Evolutionary conservation across 1,140 invertebrate genomes (phyloP).

Genomic region (Marisa cornuarietis): DNA sequence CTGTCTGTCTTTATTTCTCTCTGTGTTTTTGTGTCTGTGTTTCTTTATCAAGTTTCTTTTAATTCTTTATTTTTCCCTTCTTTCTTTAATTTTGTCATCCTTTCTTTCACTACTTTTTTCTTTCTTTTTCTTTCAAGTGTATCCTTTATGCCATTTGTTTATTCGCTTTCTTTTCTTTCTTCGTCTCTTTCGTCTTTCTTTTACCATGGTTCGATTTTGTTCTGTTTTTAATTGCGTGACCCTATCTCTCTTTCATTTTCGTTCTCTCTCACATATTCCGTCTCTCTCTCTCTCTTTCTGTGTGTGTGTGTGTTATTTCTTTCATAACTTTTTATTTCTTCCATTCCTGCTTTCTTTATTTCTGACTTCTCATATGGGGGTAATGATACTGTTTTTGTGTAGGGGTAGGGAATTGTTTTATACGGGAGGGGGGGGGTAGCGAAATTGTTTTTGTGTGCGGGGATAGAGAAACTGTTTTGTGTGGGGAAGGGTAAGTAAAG

Average conservation of each 20-base stretch:
- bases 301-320: no score
- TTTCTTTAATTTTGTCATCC: conserved; percentile 12
- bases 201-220: not conserved
- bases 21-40: not conserved
- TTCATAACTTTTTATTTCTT: no score
- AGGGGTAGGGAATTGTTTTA: no score
- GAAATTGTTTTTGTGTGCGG: not conserved
- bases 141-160: conserved; percentile 20
- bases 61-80: conserved; percentile 7
- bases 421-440: not conserved
- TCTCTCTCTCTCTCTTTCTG: not conserved
- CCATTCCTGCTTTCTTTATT: not conserved
- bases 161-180: conserved; percentile 7
- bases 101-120: conserved; percentile 1
- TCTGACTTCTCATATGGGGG: no score
- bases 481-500: no score
- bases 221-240: not conserved
- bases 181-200: conserved; percentile 7
- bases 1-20: conserved; percentile 8
- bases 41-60: not conserved
- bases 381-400: no score
- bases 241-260: not conserved
- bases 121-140: not conserved
- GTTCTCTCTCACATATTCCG: conserved; percentile 2
- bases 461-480: no score